A percentile compares a stretch with the other conserved stretches of the same genome.
Evolutionary conservation across 2,113 vertebrate species (phyloP).

Genomic region (Myxocyprinus asiaticus): DNA sequence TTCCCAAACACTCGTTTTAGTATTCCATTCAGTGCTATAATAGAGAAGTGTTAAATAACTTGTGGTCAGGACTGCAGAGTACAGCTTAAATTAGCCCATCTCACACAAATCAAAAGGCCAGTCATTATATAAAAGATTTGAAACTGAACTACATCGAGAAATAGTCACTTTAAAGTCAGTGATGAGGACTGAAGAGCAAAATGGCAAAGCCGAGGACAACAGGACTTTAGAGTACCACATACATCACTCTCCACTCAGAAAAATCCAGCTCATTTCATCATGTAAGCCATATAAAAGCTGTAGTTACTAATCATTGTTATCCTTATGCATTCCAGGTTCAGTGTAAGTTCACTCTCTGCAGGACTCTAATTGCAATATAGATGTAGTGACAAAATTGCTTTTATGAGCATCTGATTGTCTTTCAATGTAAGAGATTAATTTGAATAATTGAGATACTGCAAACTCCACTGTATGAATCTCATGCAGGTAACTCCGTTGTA

Average conservation of each 20-base stretch:
- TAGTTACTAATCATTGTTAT: background rate
- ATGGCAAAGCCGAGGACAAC: background rate
- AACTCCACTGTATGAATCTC: background rate
- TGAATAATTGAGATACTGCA: constrained; percentile 28
- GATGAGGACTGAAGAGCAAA: background rate
- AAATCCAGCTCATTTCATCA: background rate
- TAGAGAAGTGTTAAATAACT: background rate
- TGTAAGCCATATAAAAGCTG: background rate
- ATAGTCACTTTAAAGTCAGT: background rate
- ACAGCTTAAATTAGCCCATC: background rate
- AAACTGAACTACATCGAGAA: background rate
- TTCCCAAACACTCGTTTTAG: too few species aligned
- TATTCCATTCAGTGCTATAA: background rate
- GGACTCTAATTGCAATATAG: constrained; percentile 34
- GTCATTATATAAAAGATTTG: background rate
- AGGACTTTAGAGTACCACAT: background rate
- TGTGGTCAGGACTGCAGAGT: background rate
- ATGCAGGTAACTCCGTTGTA: background rate
- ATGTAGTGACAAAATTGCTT: constrained; percentile 31
- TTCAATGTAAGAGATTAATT: constrained; percentile 26
- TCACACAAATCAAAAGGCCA: background rate
- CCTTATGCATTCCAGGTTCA: constrained; percentile 10
- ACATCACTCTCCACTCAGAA: too few species aligned
- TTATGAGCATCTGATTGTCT: constrained; percentile 34
- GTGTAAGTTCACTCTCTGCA: background rate